A percentile compares a stretch with the other conserved stretches of the same genome.
Conservation (phyloP, 2,113 vertebrate species). For the Peucedramus taeniatus region DNA sequence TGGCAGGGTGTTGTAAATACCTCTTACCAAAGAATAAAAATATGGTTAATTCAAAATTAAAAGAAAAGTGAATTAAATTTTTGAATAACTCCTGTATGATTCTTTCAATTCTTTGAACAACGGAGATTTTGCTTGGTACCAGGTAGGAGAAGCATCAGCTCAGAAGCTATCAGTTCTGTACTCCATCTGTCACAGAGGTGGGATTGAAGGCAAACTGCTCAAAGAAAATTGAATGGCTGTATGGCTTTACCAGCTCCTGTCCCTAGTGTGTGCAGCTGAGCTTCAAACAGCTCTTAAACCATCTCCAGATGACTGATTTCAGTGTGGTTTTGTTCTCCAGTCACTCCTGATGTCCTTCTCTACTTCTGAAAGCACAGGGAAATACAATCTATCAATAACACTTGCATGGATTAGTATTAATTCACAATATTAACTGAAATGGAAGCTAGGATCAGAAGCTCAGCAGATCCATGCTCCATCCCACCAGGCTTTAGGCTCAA, state of each 20-base stretch:
- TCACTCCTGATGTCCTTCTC: background rate
- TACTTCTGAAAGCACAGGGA: background rate
- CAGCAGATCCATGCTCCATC: background rate
- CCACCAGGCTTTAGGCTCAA: background rate
- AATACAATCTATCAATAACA: background rate
- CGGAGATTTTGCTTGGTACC: background rate
- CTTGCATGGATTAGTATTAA: background rate
- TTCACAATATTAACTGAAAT: background rate
- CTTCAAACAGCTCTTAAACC: background rate
- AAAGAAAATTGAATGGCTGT: background rate
- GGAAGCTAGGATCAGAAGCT: background rate
- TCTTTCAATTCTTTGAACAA: background rate
- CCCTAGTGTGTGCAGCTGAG: background rate
- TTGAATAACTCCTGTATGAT: background rate
- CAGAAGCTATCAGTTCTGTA: background rate
- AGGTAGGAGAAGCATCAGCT: background rate
- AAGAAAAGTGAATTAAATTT: background rate
- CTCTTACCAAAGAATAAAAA: background rate
- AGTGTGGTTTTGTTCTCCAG: background rate
- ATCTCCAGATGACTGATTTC: background rate
- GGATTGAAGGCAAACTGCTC: background rate
- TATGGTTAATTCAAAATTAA: background rate
- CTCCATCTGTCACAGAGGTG: background rate
- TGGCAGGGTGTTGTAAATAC: background rate
- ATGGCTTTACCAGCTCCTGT: background rate